Base-by-base conservation (phyloP, 2,797 vertebrate genomes). In the Pangasius krempfi region DNA sequence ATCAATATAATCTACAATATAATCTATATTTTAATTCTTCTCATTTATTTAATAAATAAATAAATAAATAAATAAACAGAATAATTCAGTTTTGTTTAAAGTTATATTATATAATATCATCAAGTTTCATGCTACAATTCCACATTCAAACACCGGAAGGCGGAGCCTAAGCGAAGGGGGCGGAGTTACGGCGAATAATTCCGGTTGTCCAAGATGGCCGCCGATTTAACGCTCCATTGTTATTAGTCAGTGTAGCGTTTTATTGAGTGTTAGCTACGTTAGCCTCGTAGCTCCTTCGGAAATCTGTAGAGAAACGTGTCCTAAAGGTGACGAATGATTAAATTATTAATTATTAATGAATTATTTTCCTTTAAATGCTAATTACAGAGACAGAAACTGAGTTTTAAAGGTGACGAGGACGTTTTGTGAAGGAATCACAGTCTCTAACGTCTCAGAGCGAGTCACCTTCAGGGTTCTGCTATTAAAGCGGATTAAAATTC, bases 381-480 rank as follows among this genome's bases (percentile, higher is more conserved):
- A 64, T 64, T 47, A 84, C 30, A 30, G 58, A 27, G 37, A 47
- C 22, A 64, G 25, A 16, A 37, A 58, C 56, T 60, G 80, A 62
- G 37, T 2, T 16, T 66, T 33, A 68, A 68, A 84, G 82, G 62
- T 30, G 44, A 70, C 18, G n/a, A 84, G 82, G 82, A 66, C 64
- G 7, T 30, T 84, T 84, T 62, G 40, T 62, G 30, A 87, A 80
- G 86, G 68, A 66, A 30, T 58, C 78, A 25, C 44, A 58, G 40
- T 66, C 58, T 47, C n/a, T 62, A 33, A 78, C 40, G 37, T 64
- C 85, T 79, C 85, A 1, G 9, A 33, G 33, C 68, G 64, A 84
- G 87, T 88, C 87, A 88, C 87, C 80, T 83, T 75, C 80, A 73
- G 60, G 44, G 56, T 75, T 50, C 44, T 27, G 37, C 72, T 88